Evolutionary conservation across 2,797 vertebrate species (phyloP).

Genomic region (Argentina silus): DNA sequence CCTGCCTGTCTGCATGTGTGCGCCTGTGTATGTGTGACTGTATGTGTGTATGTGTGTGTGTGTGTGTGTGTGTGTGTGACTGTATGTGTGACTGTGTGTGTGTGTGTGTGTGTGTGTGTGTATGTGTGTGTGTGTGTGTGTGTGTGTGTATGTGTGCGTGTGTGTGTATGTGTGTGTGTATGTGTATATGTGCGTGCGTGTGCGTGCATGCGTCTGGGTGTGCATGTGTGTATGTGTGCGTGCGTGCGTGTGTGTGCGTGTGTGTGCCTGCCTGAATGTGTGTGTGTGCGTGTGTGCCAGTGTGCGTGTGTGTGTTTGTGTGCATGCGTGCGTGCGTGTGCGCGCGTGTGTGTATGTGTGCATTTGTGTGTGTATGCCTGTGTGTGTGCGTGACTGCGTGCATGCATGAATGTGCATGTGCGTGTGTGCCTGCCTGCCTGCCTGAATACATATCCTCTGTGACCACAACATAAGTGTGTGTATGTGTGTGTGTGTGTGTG

Average conservation of each 20-base stretch:
- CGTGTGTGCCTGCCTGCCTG: slow-evolving; percentile 29
- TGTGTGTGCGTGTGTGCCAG: no score
- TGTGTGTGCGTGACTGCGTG: no score
- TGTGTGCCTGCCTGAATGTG: background rate
- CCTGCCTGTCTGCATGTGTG: no score
- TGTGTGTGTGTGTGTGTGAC: no score
- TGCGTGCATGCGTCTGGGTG: no score
- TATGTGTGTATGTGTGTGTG: background rate
- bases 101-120: no score
- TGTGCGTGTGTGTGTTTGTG: background rate
- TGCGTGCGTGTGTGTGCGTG: background rate
- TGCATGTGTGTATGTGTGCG: no score
- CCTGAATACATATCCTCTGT: slow-evolving; percentile 34
- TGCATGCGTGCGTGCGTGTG: background rate
- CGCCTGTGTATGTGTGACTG: background rate
- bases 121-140: background rate
- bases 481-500: background rate
- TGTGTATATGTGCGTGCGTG: no score
- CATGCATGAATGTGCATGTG: no score
- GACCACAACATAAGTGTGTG: slow-evolving; percentile 19
- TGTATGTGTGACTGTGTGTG: no score
- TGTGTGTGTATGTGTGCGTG: background rate
- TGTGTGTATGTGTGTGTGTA: background rate
- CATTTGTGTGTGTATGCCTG: background rate
- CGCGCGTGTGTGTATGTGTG: background rate